A percentile compares a stretch with the other conserved stretches of the same genome.
These are phyloP conservation scores for Phalloptychus januarius DNA, from an alignment of 2,797 vertebrate species.

Conservation along the genomic window DNA sequence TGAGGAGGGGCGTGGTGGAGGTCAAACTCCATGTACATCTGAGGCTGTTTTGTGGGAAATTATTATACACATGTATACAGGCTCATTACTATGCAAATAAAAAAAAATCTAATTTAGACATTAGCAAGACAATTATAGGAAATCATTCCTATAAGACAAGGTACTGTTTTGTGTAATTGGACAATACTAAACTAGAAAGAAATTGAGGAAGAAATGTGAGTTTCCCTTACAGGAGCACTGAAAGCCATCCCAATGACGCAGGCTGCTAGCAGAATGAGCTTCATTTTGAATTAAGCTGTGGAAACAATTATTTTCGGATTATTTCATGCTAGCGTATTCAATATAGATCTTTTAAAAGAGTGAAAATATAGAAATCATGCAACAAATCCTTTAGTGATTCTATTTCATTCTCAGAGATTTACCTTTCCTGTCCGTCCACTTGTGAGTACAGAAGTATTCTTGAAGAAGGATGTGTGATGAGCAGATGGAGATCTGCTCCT, in stretches of 20 bases:
- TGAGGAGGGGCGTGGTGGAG: constrained; percentile 54
- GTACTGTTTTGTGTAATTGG: neutral
- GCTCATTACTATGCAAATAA: constrained; percentile 1
- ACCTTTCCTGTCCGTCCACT: constrained; percentile 51
- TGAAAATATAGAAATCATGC: neutral
- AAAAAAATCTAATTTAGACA: neutral
- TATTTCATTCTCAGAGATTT: constrained; percentile 22
- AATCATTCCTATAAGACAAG: neutral
- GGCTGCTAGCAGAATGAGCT: constrained; percentile 58
- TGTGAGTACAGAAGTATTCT: constrained; percentile 28
- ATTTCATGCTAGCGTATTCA: neutral
- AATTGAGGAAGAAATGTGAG: neutral
- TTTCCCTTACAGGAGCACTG: constrained; percentile 69
- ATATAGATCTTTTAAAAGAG: neutral
- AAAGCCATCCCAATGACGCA: constrained; percentile 65
- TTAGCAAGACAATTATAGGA: neutral
- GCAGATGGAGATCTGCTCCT: constrained; percentile 51
- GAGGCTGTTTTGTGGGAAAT: constrained; percentile 33
- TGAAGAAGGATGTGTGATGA: constrained; percentile 44
- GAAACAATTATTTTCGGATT: constrained; percentile 27
- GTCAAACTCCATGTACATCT: constrained; percentile 68
- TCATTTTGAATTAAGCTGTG: constrained; percentile 66
- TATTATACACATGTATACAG: neutral
- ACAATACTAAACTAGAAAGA: too few relatives aligned
- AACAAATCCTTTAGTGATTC: neutral